These are phyloP conservation scores for Pachyramphus minor DNA, from an alignment of 2,113 vertebrate species.

Conservation along the genomic window DNA sequence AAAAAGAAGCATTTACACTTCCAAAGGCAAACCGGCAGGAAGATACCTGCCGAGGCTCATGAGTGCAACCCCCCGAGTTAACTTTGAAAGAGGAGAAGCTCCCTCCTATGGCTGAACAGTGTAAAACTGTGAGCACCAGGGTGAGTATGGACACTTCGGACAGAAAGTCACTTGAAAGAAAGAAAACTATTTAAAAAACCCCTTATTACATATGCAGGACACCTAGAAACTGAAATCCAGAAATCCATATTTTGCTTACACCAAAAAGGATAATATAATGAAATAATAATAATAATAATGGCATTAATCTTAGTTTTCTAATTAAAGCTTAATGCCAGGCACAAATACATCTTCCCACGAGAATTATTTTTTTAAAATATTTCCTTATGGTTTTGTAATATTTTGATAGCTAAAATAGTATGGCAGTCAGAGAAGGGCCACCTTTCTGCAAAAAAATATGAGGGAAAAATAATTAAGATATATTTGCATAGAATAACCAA, in stretches of 20 bases:
- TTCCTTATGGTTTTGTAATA: not conserved
- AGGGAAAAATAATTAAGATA: not conserved
- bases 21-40: not conserved
- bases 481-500: not conserved
- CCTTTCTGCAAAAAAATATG: not conserved
- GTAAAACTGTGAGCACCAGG: not conserved
- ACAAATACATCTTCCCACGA: not conserved
- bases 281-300: not conserved
- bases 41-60: not conserved
- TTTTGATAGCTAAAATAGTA: not conserved
- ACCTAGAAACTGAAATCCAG: not conserved
- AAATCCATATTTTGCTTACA: not conserved
- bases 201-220: not conserved
- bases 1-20: not conserved
- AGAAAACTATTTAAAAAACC: not conserved
- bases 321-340: not conserved
- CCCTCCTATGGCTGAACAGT: slow-evolving; percentile 25
- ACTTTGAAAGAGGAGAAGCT: slow-evolving; percentile 21
- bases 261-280: not conserved
- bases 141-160: not conserved
- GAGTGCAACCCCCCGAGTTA: accelerated
- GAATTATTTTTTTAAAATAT: not conserved
- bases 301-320: not conserved
- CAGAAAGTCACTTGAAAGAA: not conserved
- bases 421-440: not conserved